Conservation (phyloP, 2,113 vertebrate genomes). For the Mormoops blainvillei region DNA sequence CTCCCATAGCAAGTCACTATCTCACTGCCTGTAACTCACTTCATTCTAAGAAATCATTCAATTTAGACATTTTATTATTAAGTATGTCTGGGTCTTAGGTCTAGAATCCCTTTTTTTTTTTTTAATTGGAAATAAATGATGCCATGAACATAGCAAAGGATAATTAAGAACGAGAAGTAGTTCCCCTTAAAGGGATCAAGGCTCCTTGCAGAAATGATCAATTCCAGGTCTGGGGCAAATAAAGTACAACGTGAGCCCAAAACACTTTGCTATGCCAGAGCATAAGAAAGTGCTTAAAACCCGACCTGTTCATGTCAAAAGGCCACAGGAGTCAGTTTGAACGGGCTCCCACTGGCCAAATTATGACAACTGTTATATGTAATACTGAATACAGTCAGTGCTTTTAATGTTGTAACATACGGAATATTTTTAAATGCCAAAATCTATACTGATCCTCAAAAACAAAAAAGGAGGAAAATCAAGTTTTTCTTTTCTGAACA, state of each 20-base stretch:
- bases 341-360: too few relatives aligned
- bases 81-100: not conserved
- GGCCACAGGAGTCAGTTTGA: too few relatives aligned
- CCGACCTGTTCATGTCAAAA: not conserved
- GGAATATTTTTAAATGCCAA: not conserved
- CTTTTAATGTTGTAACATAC: not conserved
- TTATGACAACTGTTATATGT: not conserved
- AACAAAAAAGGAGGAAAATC: not conserved
- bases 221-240: not conserved
- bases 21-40: not conserved
- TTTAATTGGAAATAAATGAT: not conserved
- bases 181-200: not conserved
- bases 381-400: not conserved
- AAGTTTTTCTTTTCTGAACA: not conserved
- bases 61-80: not conserved
- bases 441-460: not conserved
- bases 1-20: not conserved
- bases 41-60: slow-evolving; percentile 24
- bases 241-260: not conserved
- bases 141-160: not conserved
- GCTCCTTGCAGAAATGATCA: not conserved
- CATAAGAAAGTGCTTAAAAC: not conserved
- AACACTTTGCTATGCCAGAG: not conserved
- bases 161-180: not conserved
- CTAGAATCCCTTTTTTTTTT: not conserved